Base-by-base conservation (phyloP, 2,113 vertebrate genomes). In the Upupa epops region DNA sequence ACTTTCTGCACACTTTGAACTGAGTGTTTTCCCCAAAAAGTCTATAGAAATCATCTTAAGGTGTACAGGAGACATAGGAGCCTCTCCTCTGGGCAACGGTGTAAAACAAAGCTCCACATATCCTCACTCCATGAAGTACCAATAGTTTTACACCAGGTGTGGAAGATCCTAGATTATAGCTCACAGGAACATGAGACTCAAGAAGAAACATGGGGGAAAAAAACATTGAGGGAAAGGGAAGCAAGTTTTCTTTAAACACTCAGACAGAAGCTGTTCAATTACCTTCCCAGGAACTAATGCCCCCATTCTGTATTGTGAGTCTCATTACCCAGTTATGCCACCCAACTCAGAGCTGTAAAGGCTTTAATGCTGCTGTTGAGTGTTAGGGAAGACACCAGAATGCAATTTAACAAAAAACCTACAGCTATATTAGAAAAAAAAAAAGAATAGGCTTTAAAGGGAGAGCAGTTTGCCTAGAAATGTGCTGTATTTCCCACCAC, bases 71-170 rank as follows among this genome's bases (percentile, higher is more conserved):
- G 45, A 22, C 26, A 32, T 16, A 54, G 78, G n/a, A 78, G 10
- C 61, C 60, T 14, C 40, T 36, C 14, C 49, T 22, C 32, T 2
- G 1, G 11, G 46, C 4, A 3, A 15, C 42, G 22, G 16, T 18
- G 40, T 29, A 1, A 42, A 31, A 45, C 22, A 7, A 3, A 16
- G 4, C 58, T 60, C 37, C 40, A 18, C 29, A 3, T 0, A 1
- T 13, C 42, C 49, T 31, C 0, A 0, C 21, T 20, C 11, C 0
- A 0, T 37, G n/a, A 36, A 14, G 11, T 9, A 13, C 40, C 7
- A 1, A 0, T 3, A 8, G 19, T 31, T 72, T 49, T 5, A 26
- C 36, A n/a, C 7, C 49, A 72, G 46, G 2, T 32, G 25, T 65
- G 59, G 46, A 85, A 26, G 16, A 31, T 55, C 28, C 40, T 4